Conservation (phyloP, 2,113 vertebrate genomes). For the Xerus inauris region DNA sequence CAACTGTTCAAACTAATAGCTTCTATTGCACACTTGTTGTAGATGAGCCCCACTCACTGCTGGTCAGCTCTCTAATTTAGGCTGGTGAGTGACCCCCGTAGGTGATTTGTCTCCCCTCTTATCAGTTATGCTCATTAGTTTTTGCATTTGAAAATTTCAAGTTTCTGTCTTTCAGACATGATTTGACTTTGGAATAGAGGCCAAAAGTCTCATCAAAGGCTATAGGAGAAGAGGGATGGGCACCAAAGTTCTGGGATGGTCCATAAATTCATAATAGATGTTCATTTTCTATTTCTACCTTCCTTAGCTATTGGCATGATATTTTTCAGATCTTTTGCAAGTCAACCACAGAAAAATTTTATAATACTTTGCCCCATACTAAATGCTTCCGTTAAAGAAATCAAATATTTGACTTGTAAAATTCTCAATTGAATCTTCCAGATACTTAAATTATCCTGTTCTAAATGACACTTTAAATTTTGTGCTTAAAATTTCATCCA, state of each 20-base stretch:
- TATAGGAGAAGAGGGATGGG: background rate
- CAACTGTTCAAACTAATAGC: background rate
- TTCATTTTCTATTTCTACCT: background rate
- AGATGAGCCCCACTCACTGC: background rate
- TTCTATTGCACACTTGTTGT: background rate
- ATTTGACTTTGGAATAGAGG: background rate
- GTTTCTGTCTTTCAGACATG: background rate
- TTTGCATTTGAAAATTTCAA: background rate
- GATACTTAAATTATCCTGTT: background rate
- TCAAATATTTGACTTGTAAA: background rate
- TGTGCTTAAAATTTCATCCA: background rate
- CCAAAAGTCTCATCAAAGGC: background rate
- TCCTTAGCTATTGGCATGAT: background rate
- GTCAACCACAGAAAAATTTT: background rate
- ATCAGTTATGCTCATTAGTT: background rate
- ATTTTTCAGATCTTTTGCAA: background rate
- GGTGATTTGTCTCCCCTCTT: background rate
- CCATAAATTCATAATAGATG: background rate
- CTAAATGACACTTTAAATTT: conserved; percentile 20
- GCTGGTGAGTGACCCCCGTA: background rate
- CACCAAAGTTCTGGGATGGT: background rate
- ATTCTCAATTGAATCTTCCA: background rate
- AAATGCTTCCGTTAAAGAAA: conserved; percentile 26
- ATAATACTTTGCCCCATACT: background rate
- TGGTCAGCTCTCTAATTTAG: no score